phyloP scores from a whole-genome alignment of 2,113 vertebrate genomes.

The Urocitellus parryii region DNA sequence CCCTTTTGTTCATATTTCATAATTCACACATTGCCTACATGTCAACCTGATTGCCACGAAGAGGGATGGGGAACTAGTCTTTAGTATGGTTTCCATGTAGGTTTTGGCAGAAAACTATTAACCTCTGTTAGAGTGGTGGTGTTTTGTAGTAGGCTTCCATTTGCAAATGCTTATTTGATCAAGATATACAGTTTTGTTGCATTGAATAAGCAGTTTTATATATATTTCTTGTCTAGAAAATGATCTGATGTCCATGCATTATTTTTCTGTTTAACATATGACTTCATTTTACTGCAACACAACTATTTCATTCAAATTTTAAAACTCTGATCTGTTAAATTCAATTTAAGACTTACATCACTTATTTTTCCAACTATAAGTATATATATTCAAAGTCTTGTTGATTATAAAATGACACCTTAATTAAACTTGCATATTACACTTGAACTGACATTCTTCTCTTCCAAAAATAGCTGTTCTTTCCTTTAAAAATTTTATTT shows the following conservation, averaged over 20 bases:
- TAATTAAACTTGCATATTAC: not conserved
- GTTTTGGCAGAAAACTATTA: not conserved
- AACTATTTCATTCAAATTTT: not conserved
- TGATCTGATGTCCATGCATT: not conserved
- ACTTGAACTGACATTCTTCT: not conserved
- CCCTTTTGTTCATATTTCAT: not conserved
- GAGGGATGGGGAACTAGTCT: not conserved
- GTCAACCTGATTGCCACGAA: not conserved
- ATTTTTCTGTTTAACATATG: not conserved
- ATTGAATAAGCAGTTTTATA: not conserved
- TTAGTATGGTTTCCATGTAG: not conserved
- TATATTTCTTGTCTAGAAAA: not conserved
- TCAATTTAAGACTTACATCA: not conserved
- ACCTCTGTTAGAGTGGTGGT: not conserved
- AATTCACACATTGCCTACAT: not conserved
- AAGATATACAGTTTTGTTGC: not conserved
- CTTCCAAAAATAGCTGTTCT: not conserved
- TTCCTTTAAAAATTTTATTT: not conserved
- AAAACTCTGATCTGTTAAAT: not conserved
- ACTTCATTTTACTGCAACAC: not conserved
- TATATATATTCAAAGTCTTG: not conserved
- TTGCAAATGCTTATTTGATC: not conserved
- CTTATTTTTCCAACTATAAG: not conserved
- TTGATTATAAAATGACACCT: not conserved
- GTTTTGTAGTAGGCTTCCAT: not conserved